These are phyloP conservation scores for Nyctibius bracteatus DNA, from an alignment of 2,113 vertebrate genomes.

Conservation along the genomic window DNA sequence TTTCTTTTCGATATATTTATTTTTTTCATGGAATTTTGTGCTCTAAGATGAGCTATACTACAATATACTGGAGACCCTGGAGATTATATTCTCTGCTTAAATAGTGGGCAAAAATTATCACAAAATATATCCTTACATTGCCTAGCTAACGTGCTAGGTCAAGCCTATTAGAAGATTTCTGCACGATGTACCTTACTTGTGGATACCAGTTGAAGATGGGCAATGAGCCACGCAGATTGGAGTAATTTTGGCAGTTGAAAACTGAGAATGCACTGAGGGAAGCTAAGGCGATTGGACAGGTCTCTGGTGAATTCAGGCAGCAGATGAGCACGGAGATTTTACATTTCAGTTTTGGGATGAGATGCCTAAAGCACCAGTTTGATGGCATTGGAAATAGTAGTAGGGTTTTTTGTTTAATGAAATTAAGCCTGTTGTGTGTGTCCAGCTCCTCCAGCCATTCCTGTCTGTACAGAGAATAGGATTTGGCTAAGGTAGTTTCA, in stretches of 20 bases:
- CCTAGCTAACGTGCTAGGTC: background rate
- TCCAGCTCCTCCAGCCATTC: background rate
- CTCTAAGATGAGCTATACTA: background rate
- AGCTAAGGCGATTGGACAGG: background rate
- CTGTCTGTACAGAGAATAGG: background rate
- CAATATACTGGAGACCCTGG: background rate
- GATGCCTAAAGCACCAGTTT: background rate
- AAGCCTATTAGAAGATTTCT: background rate
- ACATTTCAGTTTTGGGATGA: background rate
- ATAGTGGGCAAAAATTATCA: background rate
- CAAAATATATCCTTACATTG: background rate
- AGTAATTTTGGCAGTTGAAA: background rate
- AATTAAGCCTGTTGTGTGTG: background rate
- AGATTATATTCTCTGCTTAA: background rate
- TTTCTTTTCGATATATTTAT: background rate
- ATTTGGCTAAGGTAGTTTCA: background rate
- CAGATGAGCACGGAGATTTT: background rate
- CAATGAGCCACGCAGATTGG: background rate
- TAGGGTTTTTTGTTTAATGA: background rate
- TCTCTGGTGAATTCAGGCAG: background rate
- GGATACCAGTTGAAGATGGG: background rate
- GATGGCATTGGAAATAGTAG: background rate
- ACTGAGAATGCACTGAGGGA: background rate
- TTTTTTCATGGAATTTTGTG: background rate
- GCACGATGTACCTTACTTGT: background rate